phyloP scores from a whole-genome alignment of 2,888 invertebrate species.

The Sinopyrophorus schimmeli region DNA sequence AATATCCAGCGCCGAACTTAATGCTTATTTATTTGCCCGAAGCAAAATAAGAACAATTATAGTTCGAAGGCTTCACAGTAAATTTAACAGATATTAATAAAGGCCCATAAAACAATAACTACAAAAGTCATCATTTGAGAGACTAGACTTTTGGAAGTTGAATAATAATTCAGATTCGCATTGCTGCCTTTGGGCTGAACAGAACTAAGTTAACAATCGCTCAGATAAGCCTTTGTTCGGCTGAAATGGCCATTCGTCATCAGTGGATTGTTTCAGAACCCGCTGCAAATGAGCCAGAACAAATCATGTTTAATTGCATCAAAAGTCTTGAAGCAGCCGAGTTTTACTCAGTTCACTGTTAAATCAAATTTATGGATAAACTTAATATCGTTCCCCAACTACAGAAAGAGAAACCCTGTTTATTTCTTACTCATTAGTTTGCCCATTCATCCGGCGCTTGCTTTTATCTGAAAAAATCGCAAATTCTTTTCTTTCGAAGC shows the following conservation, averaged over 20 bases:
- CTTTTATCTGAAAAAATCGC: no score
- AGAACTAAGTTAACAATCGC: slow-evolving; percentile 49
- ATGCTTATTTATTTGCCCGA: neutral
- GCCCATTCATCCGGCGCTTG: slow-evolving; percentile 49
- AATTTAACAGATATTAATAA: slow-evolving; percentile 13
- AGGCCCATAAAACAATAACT: slow-evolving; percentile 24
- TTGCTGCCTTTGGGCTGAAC: slow-evolving; percentile 29
- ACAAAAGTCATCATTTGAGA: slow-evolving; percentile 22
- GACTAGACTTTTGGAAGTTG: slow-evolving; percentile 25
- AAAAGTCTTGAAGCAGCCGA: slow-evolving; percentile 51
- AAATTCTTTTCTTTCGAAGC: no score
- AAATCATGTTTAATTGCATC: slow-evolving; percentile 59
- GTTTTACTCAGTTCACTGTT: slow-evolving; percentile 49
- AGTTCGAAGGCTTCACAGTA: neutral
- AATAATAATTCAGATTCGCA: slow-evolving; percentile 32
- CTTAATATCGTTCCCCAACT: slow-evolving; percentile 55
- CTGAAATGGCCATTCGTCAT: slow-evolving; percentile 53
- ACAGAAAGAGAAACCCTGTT: slow-evolving; percentile 45
- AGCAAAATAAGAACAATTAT: slow-evolving; percentile 1
- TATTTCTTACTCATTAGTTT: slow-evolving; percentile 53
- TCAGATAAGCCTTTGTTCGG: slow-evolving; percentile 52
- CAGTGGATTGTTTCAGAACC: slow-evolving; percentile 45
- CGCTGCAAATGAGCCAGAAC: slow-evolving; percentile 53
- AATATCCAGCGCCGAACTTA: slow-evolving; percentile 9
- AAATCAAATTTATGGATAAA: slow-evolving; percentile 58